Conservation (phyloP, 1,140 invertebrate species). For the Cydia splendana region DNA sequence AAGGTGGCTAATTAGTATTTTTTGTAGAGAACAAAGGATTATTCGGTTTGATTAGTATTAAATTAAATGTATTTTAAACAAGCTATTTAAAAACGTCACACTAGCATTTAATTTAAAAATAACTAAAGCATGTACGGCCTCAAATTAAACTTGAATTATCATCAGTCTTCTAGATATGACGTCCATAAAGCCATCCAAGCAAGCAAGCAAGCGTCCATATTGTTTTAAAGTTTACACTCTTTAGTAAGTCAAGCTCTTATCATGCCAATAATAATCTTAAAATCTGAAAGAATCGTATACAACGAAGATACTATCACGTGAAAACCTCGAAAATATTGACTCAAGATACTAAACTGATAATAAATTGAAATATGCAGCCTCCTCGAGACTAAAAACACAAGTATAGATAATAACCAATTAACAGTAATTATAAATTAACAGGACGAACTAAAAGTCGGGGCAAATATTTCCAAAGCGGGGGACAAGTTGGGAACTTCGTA, state of each 20-base stretch:
- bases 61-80: neutral
- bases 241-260: constrained; percentile 8
- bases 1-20: neutral
- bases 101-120: too few relatives aligned
- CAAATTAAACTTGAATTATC: neutral
- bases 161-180: neutral
- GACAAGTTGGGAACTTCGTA: constrained; percentile 31
- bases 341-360: constrained; percentile 9
- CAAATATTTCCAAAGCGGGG: constrained; percentile 45
- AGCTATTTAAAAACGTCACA: too few relatives aligned
- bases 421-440: constrained; percentile 49
- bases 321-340: constrained; percentile 13
- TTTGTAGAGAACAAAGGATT: constrained; percentile 23
- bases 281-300: neutral
- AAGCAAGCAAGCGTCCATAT: too few relatives aligned
- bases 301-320: neutral
- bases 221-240: neutral
- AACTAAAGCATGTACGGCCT: too few relatives aligned
- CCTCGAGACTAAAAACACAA: constrained; percentile 13
- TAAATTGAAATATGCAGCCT: neutral
- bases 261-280: constrained; percentile 13
- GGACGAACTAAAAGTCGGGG: constrained; percentile 42
- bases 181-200: too few relatives aligned
- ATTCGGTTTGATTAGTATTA: neutral
- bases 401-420: constrained; percentile 45